Evolutionary conservation across 2,888 invertebrate genomes (phyloP).

Genomic region (Galeruca laticollis): DNA sequence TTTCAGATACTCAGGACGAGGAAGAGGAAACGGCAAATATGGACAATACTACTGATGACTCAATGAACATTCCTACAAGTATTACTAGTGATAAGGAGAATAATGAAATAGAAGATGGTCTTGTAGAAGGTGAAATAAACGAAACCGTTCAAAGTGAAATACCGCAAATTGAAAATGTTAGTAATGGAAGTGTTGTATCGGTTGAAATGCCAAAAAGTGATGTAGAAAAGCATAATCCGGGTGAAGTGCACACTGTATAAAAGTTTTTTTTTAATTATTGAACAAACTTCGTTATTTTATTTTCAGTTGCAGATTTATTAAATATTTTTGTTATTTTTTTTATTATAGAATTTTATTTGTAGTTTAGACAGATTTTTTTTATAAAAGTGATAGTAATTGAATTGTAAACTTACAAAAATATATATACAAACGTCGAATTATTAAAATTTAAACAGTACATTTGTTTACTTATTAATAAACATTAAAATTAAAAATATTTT

Average conservation of each 20-base stretch:
- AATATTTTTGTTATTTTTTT: slow-evolving; percentile 13
- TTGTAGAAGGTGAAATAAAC: slow-evolving; percentile 4
- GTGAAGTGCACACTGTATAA: slow-evolving; percentile 61
- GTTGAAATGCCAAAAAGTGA: slow-evolving; percentile 39
- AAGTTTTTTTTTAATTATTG: slow-evolving; percentile 9
- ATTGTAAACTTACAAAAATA: not conserved
- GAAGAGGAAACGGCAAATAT: slow-evolving; percentile 40
- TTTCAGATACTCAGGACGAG: slow-evolving; percentile 47
- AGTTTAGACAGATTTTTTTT: slow-evolving; percentile 9
- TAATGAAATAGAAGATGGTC: slow-evolving; percentile 23
- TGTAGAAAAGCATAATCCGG: slow-evolving; percentile 52
- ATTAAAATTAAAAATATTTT: too few species aligned
- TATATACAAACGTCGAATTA: not conserved
- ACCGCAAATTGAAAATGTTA: slow-evolving; percentile 24
- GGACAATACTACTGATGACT: slow-evolving; percentile 39
- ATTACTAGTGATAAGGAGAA: slow-evolving; percentile 49
- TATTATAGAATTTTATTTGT: not conserved
- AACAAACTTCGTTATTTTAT: slow-evolving; percentile 6
- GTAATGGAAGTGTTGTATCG: slow-evolving; percentile 47
- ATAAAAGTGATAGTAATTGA: slow-evolving; percentile 1
- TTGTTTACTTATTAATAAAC: not conserved
- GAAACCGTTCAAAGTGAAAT: too few species aligned
- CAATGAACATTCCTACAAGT: slow-evolving; percentile 50
- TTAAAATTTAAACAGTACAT: not conserved
- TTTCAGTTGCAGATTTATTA: not conserved